Base-by-base conservation (phyloP, 2,888 invertebrate genomes). In the Scaptomyza parva region DNA sequence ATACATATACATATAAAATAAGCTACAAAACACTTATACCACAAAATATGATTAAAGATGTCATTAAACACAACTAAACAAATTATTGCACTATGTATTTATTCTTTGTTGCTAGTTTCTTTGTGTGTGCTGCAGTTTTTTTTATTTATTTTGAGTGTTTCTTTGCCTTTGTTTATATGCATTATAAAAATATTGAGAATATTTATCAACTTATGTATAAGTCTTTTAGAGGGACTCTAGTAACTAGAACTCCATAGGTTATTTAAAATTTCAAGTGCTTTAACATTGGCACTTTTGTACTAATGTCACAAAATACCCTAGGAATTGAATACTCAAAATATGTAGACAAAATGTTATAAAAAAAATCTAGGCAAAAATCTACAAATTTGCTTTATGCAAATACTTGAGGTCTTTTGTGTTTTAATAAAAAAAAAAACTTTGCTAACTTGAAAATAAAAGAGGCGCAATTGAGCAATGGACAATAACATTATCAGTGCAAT, bases 171-270 rank as follows among this genome's bases (percentile, higher is more conserved):
- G 37, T 14, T 51, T 45, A 8, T 53, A 58, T 60, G 26, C 76
- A 12, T 65, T 76, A 76, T 50, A 73, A 73, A 72, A 73, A 65
- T 73, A 71, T 71, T 72, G 72, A 76, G 77, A 76, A 71, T 60
- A 48, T 64, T 39, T 76, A 30, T 47, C 43, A 47, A 63, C 40
- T 59, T 63, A 52, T 30, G 8, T 9, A 24, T 26, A 44, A 48
- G 14, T 28, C 14, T 35, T 45, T 30, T 45, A 45, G 17, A 33
- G 14, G 18, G 18, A 17, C 17, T 35, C 33, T 50, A 54, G 12
- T 45, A 44, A 30, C 20, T 68, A 44, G 3, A 53, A 70, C 22
- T 48, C 0, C 33, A 53, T 54, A 35, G 7, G 33, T 63, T 39
- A 47, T 55, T 59, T 55, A 20, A 55, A 63, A 52, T 37, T 37